Evolutionary conservation across 2,888 invertebrate genomes (phyloP), one percentile per base, ranked within the genome.

Genomic region (Mechanitis mazaeus): DNA sequence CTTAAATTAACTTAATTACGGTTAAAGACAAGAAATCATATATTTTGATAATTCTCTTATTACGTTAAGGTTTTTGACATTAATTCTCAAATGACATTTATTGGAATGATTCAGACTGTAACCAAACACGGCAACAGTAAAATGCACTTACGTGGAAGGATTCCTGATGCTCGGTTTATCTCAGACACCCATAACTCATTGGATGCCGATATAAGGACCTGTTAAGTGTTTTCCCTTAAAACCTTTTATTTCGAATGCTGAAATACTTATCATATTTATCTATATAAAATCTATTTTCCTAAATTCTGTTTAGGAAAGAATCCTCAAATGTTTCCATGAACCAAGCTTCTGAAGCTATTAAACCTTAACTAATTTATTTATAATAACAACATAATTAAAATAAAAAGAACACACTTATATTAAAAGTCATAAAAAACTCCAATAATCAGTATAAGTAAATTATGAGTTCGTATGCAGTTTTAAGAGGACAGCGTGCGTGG

Each of bases 401-500:
- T 31, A 50, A 50, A 50, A 50, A 50, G 31, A 42, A 42, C 9
- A 31, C 7, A 50, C 31, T 50, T 31, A 50, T 3, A 35, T 35
- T 57, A 38, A 20, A 20, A 50, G 28, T 11, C 33, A 3, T 57
- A 11, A 20, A 38, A 35, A 59, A 45, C 31, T 55, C 60, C 60
- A 64, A 60, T 58, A 55, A 57, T 61, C 55, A 54, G 58, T 58
- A 53, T n/a, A 59, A n/a, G 54, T 45, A 53, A 55, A 47, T 28
- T 12, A 35, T 20, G 33, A 46, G 56, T 42, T 31, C 50, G 50
- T 31, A 31, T 50, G 2, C 11, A 31, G 42, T 12, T 20, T 20
- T 20, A 20, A 20, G 50, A 50, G 6, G 31, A 33, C 55, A 33
- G 54, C 46, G 45, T 50, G 64, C 65, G 66, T 64, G 63, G 68